Evolutionary conservation across 2,888 invertebrate genomes (phyloP).

Genomic region (Melanotus villosus): DNA sequence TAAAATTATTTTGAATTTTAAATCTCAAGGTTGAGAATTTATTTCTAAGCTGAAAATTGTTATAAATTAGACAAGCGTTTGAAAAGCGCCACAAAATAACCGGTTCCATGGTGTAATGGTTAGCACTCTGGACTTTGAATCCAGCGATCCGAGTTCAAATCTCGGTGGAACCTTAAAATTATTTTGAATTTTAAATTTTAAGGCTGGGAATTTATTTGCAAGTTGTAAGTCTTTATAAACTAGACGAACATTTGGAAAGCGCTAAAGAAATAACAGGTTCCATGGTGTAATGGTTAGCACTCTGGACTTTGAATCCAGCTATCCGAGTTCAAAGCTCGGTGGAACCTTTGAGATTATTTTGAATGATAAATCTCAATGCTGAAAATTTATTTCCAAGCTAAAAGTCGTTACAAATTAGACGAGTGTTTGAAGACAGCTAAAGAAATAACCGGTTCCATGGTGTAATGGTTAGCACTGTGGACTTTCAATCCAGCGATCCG

Average conservation of each 20-base stretch:
- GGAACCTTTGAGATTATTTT: conserved; percentile 69
- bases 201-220: neutral
- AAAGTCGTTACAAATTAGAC: too few relatives aligned
- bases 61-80: too few relatives aligned
- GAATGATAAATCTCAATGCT: too few relatives aligned
- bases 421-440: too few relatives aligned
- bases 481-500: conserved; percentile 86
- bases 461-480: conserved; percentile 86
- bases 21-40: neutral
- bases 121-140: conserved; percentile 87
- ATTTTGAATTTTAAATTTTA: neutral
- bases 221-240: too few relatives aligned
- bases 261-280: too few relatives aligned
- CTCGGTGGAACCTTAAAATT: conserved; percentile 77
- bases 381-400: too few relatives aligned
- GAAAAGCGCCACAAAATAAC: neutral
- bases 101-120: conserved; percentile 83
- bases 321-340: conserved; percentile 87
- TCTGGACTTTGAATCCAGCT: conserved; percentile 86
- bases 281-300: conserved; percentile 85
- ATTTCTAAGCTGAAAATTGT: neutral
- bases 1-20: neutral
- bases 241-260: too few relatives aligned
- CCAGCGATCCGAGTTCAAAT: conserved; percentile 87
- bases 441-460: conserved; percentile 73